Base-by-base conservation (phyloP, 2,888 invertebrate genomes). In the Apamea sordens region DNA sequence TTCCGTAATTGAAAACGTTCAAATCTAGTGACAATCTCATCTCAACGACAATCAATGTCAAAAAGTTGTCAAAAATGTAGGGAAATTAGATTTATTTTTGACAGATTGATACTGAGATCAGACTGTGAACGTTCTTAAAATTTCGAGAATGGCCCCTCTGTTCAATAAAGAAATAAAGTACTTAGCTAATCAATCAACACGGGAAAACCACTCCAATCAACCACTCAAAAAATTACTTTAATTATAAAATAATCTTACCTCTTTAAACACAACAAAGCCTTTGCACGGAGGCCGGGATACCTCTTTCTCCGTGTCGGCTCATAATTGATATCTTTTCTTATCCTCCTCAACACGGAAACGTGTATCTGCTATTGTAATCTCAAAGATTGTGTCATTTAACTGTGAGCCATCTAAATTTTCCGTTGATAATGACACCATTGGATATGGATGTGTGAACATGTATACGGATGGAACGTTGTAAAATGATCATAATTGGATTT, bases 291-390 rank as follows among this genome's bases (percentile, higher is more conserved):
- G 11, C 15, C 11, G 1, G 61, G 69, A 73, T 59, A 53, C 44
- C 7, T 59, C 68, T 53, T 53, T 36, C n/a, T 67, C 15, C 63
- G 50, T 76, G 73, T 65, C 77, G 83, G 71, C 73, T 53, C 67
- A 82, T 74, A 82, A 86, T 78, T 63, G 63, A 86, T 83, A 50
- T 76, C 2, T 76, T 67, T 67, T 18, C 36, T 86, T 73, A 86
- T 84, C 73, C 56, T 53, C 28, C 11, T 71, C 15, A 63, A 67
- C 73, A 50, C 53, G 72, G 83, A 86, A 73, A 32, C 50, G 21
- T 63, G 47, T 83, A 63, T 61, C 41, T 59, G 11, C 32, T 61
- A 36, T 44, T n/a, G 59, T 78, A 65, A 84, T 86, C 84, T 84
- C 24, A 1, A 61, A 76, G 79, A 79, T 86, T 86, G 65, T 86